Conservation (phyloP, 2,888 invertebrate species). For the Horisme vitalbata region DNA sequence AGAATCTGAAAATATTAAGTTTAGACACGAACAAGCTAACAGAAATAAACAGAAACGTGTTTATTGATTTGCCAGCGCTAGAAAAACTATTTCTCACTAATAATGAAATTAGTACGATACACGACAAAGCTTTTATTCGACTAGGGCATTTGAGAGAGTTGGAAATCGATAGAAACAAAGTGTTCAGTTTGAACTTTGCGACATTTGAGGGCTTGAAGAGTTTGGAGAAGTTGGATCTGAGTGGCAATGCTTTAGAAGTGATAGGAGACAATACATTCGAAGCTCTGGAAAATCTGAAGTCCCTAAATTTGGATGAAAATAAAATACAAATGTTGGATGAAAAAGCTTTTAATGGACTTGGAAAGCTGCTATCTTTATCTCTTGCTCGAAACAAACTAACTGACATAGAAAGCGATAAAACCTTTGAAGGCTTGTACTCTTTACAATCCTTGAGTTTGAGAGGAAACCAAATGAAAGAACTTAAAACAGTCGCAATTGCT, state of each 20-base stretch:
- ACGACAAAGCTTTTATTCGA: conserved; percentile 91
- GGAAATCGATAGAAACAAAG: conserved; percentile 89
- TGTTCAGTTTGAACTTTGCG: conserved; percentile 88
- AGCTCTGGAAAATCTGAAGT: conserved; percentile 54
- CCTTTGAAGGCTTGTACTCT: conserved; percentile 56
- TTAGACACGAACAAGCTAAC: conserved; percentile 88
- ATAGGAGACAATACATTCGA: conserved; percentile 89
- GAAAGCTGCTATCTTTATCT: conserved; percentile 54
- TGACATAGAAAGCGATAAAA: conserved; percentile 55
- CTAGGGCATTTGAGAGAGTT: conserved; percentile 87
- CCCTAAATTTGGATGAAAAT: conserved; percentile 65
- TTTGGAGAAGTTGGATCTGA: conserved; percentile 87
- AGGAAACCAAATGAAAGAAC: conserved; percentile 57
- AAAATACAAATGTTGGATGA: conserved; percentile 75
- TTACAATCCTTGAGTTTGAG: conserved; percentile 59
- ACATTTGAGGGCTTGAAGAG: conserved; percentile 88
- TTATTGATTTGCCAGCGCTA: conserved; percentile 86
- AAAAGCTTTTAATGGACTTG: conserved; percentile 66
- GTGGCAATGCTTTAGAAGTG: conserved; percentile 87
- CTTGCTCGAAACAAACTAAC: conserved; percentile 61
- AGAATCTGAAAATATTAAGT: conserved; percentile 84
- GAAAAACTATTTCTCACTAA: conserved; percentile 90
- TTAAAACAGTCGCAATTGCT: conserved; percentile 57
- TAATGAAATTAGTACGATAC: conserved; percentile 92
- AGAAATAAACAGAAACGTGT: conserved; percentile 88